phyloP scores from a whole-genome alignment of 2,797 vertebrate genomes.

The Sebastes taczanowskii region DNA sequence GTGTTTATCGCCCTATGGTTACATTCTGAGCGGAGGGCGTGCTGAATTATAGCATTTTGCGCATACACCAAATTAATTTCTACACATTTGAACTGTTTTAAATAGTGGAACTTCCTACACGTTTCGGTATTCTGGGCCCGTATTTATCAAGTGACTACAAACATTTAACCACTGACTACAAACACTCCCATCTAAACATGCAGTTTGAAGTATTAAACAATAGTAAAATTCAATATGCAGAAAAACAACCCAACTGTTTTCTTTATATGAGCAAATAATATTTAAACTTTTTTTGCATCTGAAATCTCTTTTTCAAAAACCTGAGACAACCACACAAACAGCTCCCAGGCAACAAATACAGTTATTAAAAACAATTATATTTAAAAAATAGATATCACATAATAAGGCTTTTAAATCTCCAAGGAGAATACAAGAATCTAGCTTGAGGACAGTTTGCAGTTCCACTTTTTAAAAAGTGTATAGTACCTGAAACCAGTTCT shows the following conservation, averaged over 20 bases:
- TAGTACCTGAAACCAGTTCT: neutral
- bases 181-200: neutral
- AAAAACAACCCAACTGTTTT: neutral
- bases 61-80: neutral
- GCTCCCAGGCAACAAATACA: neutral
- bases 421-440: neutral
- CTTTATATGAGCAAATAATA: neutral
- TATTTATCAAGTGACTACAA: neutral
- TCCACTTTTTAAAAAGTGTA: neutral
- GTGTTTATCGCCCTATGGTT: neutral
- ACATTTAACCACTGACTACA: neutral
- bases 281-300: neutral
- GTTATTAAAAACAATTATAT: neutral
- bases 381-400: no score
- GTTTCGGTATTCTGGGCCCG: neutral
- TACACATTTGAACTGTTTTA: neutral
- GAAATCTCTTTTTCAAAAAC: neutral
- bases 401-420: neutral
- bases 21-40: neutral
- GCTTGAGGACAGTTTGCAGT: neutral
- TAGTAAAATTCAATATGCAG: neutral
- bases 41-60: neutral
- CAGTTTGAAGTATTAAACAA: neutral
- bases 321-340: neutral
- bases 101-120: neutral